Evolutionary conservation across 2,888 invertebrate species (phyloP).

Genomic region (Exocentrus adspersus): DNA sequence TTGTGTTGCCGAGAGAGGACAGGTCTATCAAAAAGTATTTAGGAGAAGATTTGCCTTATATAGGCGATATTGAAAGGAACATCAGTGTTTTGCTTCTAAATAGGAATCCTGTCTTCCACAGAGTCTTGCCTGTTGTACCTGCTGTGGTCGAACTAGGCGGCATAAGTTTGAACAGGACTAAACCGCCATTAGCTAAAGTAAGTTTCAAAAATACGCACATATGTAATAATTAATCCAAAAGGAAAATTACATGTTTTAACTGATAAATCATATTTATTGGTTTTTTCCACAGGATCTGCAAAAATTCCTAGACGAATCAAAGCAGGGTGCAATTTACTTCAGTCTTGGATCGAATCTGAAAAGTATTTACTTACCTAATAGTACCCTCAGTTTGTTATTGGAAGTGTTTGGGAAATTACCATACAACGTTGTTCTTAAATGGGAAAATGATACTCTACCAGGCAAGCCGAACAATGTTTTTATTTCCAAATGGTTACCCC

Average conservation of each 20-base stretch:
- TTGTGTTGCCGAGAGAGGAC: slow-evolving; percentile 34
- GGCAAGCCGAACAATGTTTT: slow-evolving; percentile 57
- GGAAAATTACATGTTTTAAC: too few species aligned
- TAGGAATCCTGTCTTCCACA: slow-evolving; percentile 37
- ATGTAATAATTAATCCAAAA: too few species aligned
- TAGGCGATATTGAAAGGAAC: slow-evolving; percentile 40
- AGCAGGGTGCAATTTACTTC: too few species aligned
- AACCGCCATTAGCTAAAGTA: slow-evolving; percentile 26
- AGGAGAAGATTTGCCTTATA: slow-evolving; percentile 43
- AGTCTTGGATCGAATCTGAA: too few species aligned
- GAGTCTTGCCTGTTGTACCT: slow-evolving; percentile 35
- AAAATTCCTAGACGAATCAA: too few species aligned
- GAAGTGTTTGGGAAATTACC: slow-evolving; percentile 35
- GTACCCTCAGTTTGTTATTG: slow-evolving; percentile 22
- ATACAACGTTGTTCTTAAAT: slow-evolving; percentile 61
- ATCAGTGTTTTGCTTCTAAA: slow-evolving; percentile 41
- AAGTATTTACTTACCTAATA: slow-evolving; percentile 14
- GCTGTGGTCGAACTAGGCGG: slow-evolving; percentile 32
- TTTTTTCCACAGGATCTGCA: too few species aligned
- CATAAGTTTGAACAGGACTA: neutral
- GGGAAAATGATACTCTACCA: slow-evolving; percentile 56
- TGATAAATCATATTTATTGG: too few species aligned
- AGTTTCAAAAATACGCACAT: too few species aligned
- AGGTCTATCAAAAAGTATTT: slow-evolving; percentile 42
- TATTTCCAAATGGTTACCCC: slow-evolving; percentile 34